Conservation (phyloP, 2,113 vertebrate genomes). For the Prolemur simus region DNA sequence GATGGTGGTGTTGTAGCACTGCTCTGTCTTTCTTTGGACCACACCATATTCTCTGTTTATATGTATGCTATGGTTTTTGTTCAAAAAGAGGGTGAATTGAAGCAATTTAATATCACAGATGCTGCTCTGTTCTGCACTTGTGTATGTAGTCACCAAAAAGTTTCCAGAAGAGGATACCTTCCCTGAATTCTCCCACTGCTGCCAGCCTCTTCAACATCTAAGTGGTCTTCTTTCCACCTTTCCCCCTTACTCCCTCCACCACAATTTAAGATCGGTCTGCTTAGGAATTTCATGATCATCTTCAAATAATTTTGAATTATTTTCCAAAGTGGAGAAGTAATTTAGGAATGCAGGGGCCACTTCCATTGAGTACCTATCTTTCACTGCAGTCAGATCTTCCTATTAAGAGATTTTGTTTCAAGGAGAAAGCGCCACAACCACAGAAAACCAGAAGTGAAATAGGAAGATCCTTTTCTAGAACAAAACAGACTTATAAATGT, state of each 20-base stretch:
- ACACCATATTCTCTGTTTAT: conserved; percentile 17
- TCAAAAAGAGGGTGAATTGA: not conserved
- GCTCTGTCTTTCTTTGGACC: not conserved
- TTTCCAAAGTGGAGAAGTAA: not conserved
- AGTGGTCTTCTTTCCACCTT: not conserved
- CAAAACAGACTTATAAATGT: not conserved
- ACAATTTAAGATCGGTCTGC: not conserved
- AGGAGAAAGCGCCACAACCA: not conserved
- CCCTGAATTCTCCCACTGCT: not conserved
- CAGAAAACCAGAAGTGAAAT: not conserved
- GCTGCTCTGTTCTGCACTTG: not conserved
- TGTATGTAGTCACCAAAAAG: not conserved
- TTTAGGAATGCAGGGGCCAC: not conserved
- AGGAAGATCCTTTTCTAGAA: not conserved
- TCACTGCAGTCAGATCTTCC: not conserved
- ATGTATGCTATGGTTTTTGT: not conserved
- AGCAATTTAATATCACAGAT: conserved; percentile 21
- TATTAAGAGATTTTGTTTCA: conserved; percentile 1
- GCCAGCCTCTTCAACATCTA: not conserved
- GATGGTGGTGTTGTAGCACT: not conserved
- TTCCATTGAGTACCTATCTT: not conserved
- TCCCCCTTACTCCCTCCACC: not conserved
- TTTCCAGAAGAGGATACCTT: not conserved
- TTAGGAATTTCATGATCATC: not conserved
- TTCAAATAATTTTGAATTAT: not conserved